Evolutionary conservation across 2,888 invertebrate genomes (phyloP).

Genomic region (Tethea ocularis): DNA sequence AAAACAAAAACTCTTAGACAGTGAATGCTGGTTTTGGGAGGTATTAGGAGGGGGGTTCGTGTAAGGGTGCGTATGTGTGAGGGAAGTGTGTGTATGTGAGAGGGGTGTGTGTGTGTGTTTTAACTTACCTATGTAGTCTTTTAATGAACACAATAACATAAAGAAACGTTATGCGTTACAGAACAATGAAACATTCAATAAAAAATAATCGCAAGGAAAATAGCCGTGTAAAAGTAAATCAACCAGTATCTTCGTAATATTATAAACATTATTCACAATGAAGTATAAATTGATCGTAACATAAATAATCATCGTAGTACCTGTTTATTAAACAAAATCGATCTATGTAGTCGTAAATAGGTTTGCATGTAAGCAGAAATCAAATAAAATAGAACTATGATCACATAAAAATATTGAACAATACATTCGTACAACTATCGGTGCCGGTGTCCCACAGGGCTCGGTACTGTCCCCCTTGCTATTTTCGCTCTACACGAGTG

Average conservation of each 20-base stretch:
- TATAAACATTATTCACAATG: slow-evolving; percentile 2
- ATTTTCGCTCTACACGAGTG: too few relatives aligned
- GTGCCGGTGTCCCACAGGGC: too few relatives aligned
- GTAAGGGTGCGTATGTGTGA: too few relatives aligned
- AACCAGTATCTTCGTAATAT: not conserved
- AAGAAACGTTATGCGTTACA: not conserved
- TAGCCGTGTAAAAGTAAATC: not conserved
- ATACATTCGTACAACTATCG: too few relatives aligned
- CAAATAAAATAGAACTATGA: not conserved
- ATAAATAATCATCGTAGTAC: not conserved
- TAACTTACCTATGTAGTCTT: too few relatives aligned
- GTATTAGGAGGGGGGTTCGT: too few relatives aligned
- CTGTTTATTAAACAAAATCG: not conserved
- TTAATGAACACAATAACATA: not conserved
- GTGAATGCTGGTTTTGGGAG: too few relatives aligned
- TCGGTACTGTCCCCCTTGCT: too few relatives aligned
- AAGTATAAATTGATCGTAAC: not conserved
- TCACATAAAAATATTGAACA: not conserved
- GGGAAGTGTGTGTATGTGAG: too few relatives aligned
- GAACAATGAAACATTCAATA: not conserved
- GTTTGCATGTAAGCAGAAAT: not conserved
- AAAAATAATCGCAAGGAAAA: not conserved
- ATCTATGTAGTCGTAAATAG: not conserved
- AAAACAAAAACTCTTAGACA: too few relatives aligned
- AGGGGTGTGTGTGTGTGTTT: too few relatives aligned